Percentiles rank a stretch among this genome's conserved stretches.
Conservation (phyloP, 1,140 invertebrate genomes). For the Cyclargus thomasi region DNA sequence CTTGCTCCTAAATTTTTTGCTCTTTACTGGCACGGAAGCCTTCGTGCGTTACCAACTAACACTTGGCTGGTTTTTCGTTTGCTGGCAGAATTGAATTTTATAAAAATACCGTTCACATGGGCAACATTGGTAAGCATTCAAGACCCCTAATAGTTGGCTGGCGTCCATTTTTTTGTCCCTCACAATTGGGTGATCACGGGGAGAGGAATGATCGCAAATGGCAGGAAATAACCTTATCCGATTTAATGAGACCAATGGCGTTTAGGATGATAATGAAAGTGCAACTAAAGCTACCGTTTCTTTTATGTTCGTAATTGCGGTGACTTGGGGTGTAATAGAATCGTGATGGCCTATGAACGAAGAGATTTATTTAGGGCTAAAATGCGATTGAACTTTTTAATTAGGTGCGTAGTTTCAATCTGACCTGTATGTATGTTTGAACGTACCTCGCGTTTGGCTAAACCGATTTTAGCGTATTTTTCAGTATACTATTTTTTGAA, state of each 20-base stretch:
- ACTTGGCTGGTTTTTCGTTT: too few species aligned
- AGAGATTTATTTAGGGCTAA: background rate
- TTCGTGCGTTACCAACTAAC: too few species aligned
- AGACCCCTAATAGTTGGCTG: constrained; percentile 22
- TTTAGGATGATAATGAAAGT: constrained; percentile 67
- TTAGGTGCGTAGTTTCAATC: too few species aligned
- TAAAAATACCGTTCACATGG: too few species aligned
- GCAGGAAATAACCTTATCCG: constrained; percentile 73
- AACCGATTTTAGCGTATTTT: too few species aligned
- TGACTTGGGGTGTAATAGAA: constrained; percentile 32
- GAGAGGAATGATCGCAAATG: constrained; percentile 70
- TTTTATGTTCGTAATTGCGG: constrained; percentile 58
- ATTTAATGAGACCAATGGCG: constrained; percentile 67
- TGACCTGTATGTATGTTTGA: too few species aligned
- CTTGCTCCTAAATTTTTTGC: too few species aligned
- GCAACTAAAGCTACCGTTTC: constrained; percentile 51
- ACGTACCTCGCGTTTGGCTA: too few species aligned
- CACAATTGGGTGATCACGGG: constrained; percentile 54
- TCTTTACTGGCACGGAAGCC: too few species aligned
- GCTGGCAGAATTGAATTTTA: too few species aligned
- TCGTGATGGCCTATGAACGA: background rate
- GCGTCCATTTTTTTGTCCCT: constrained; percentile 46
- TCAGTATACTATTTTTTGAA: too few species aligned
- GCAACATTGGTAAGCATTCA: background rate
- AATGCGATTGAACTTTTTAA: background rate